A percentile compares a stretch with the other conserved stretches of the same genome.
Conservation (phyloP, 1,140 invertebrate species). For the Stegodyphus dumicola region DNA sequence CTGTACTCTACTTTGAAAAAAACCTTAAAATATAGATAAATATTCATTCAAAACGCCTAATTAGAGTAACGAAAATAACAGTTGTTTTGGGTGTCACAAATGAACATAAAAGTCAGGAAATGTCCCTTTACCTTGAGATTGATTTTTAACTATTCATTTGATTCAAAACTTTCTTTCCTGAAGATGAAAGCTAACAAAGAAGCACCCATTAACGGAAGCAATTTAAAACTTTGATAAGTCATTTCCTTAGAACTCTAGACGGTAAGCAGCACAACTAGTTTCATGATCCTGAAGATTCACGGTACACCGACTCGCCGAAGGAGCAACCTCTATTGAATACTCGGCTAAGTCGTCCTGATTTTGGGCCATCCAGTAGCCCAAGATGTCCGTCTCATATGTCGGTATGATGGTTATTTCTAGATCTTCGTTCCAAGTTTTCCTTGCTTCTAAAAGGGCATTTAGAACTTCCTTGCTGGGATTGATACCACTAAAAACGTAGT, state of each 20-base stretch:
- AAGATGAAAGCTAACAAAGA: conserved; percentile 42
- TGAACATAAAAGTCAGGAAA: background rate
- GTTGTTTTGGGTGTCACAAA: background rate
- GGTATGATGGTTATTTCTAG: conserved; percentile 96
- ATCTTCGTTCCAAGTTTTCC: conserved; percentile 95
- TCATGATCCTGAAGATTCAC: conserved; percentile 98
- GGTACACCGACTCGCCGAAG: conserved; percentile 94
- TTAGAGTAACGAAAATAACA: background rate
- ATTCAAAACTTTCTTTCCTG: conserved; percentile 20
- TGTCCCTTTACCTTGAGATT: background rate
- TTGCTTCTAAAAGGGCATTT: conserved; percentile 93
- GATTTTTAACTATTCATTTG: conserved; percentile 1
- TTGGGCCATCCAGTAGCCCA: conserved; percentile 95
- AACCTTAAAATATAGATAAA: conserved; percentile 11
- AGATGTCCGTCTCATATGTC: conserved; percentile 95
- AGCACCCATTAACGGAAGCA: conserved; percentile 59
- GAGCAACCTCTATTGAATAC: conserved; percentile 93
- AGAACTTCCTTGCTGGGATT: conserved; percentile 94
- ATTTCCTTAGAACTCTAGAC: conserved; percentile 88
- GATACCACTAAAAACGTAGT: conserved; percentile 96
- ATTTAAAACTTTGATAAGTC: conserved; percentile 4
- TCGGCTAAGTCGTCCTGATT: conserved; percentile 92
- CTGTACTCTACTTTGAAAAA: conserved; percentile 49
- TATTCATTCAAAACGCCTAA: background rate
- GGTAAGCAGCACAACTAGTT: conserved; percentile 95